These are phyloP conservation scores for Condylura cristata DNA, from an alignment of 2,113 vertebrate genomes.

Conservation along the genomic window DNA sequence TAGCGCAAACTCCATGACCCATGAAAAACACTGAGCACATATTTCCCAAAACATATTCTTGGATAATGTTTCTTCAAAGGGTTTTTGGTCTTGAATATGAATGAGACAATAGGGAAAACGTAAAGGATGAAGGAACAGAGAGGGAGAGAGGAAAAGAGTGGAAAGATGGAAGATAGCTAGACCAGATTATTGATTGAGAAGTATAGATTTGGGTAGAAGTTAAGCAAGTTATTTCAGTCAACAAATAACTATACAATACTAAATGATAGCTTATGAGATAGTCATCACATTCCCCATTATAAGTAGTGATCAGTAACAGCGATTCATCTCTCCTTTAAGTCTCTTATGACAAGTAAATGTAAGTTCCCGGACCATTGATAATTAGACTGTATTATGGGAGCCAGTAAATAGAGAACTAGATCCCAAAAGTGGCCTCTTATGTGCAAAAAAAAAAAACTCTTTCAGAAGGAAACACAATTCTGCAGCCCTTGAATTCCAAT, in stretches of 20 bases:
- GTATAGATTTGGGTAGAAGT: neutral
- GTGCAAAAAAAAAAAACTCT: neutral
- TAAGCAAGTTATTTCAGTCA: neutral
- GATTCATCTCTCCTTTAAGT: neutral
- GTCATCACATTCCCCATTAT: neutral
- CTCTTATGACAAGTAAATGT: neutral
- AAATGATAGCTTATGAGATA: neutral
- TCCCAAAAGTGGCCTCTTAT: neutral
- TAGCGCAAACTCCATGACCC: neutral
- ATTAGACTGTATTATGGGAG: neutral
- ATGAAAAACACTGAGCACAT: neutral
- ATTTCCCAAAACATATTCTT: neutral
- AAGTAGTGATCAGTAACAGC: neutral
- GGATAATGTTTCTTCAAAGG: neutral
- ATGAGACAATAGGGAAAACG: neutral
- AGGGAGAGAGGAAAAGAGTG: neutral
- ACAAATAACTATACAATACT: neutral
- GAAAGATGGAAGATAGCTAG: neutral
- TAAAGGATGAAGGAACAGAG: no score
- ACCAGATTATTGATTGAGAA: constrained; percentile 1
- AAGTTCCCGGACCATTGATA: neutral
- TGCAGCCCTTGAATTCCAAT: neutral
- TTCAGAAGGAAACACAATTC: neutral
- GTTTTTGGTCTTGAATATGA: constrained; percentile 28
- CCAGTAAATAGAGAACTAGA: neutral